Evolutionary conservation across 2,797 vertebrate species (phyloP), one percentile per base, ranked within the genome.

Genomic region (Coregonus ussuriensis): DNA sequence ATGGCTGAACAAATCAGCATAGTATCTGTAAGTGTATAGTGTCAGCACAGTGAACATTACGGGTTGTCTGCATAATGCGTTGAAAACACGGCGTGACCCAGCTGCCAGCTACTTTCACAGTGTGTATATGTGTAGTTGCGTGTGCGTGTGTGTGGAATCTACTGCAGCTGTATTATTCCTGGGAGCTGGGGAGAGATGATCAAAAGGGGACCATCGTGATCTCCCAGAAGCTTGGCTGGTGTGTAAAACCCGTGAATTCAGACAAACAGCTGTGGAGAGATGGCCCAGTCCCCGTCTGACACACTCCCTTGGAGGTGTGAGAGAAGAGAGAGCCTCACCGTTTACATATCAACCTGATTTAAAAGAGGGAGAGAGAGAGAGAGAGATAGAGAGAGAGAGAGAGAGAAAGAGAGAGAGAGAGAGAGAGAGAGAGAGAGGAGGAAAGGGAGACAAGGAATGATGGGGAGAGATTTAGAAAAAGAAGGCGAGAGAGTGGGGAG

Each of bases 381-480:
- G 9, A 2, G 25, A 25, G 25, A 25, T 0, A 25, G 25, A 25
- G 25, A 25, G 25, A 25, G 25, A 25, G 25, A 25, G 25, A 25
- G 25, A 25, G 25, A 25, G 25, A 25, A 1, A 25, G 25, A 25
- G 25, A 25, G 25, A 25, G 25, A 51, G 31, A 82, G 15, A 68
- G 16, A 68, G 66, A 35, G 13, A 31, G 47, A 25, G 71, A 72
- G 47, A 14, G 75, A 81, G 56, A 4, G 53, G 83, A 80, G 81
- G 81, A 79, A 80, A 33, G 25, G 9, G 9, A 47, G 41, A 11
- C 41, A 47, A 47, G 41, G 41, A 47, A 47, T 9, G 41, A 47
- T 11, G 41, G 41, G 41, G 41, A 47, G 41, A 9, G 37, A 7
- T 41, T 6, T 41, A 41, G 37, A 41, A 47, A 47, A 47, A 47